Percentiles rank a stretch among this genome's conserved stretches.
Evolutionary conservation across 2,888 invertebrate genomes (phyloP).

Genomic region (Hemaris fuciformis): DNA sequence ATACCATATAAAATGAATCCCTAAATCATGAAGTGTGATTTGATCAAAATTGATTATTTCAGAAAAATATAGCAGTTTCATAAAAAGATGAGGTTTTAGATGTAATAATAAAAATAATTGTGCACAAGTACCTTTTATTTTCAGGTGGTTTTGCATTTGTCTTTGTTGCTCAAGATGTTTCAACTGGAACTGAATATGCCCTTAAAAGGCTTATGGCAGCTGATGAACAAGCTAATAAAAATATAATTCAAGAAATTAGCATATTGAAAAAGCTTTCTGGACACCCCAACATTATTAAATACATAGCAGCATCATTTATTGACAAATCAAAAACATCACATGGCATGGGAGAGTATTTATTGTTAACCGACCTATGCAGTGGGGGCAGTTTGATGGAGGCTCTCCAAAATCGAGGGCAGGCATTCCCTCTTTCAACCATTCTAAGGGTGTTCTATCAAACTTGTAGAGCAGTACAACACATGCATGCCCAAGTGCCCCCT

Average conservation of each 20-base stretch:
- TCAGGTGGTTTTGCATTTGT: slow-evolving; percentile 98
- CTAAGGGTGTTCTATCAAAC: slow-evolving; percentile 95
- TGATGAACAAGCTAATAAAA: slow-evolving; percentile 90
- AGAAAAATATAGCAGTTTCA: no score
- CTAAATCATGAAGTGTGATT: no score
- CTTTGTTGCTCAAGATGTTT: slow-evolving; percentile 94
- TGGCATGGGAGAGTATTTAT: slow-evolving; percentile 93
- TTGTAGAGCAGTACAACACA: slow-evolving; percentile 93
- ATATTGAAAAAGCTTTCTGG: slow-evolving; percentile 93
- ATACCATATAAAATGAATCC: no score
- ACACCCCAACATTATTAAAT: slow-evolving; percentile 95
- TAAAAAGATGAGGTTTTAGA: no score
- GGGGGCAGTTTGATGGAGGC: slow-evolving; percentile 89
- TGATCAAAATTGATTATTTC: no score
- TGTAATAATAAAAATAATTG: no score
- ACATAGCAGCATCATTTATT: slow-evolving; percentile 90
- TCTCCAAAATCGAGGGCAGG: slow-evolving; percentile 79
- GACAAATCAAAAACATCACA: slow-evolving; percentile 89
- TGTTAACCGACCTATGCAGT: slow-evolving; percentile 96
- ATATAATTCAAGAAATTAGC: slow-evolving; percentile 91
- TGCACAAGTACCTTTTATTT: slow-evolving; percentile 62
- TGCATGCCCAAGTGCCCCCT: slow-evolving; percentile 95
- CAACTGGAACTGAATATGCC: slow-evolving; percentile 94
- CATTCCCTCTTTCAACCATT: slow-evolving; percentile 86
- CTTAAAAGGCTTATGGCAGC: slow-evolving; percentile 93